Evolutionary conservation across 2,888 invertebrate species (phyloP).

Genomic region (Cylindroiulus punctatus): DNA sequence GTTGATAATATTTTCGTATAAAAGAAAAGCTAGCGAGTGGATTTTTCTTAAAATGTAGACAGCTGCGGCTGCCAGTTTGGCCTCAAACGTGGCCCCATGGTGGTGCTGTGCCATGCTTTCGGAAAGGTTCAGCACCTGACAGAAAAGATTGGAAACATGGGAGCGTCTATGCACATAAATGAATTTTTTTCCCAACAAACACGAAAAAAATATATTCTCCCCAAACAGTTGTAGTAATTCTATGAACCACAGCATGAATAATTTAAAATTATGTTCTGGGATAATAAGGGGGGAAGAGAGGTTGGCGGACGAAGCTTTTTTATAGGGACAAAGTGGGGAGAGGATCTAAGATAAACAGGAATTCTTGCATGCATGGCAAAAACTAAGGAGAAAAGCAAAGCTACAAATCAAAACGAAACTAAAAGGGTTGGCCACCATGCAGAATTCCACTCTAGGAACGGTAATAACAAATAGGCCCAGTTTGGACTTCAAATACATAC

Average conservation of each 20-base stretch:
- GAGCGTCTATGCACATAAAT: constrained; percentile 50
- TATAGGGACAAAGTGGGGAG: constrained; percentile 34
- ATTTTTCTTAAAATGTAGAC: constrained; percentile 46
- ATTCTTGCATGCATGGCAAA: constrained; percentile 21
- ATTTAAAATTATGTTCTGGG: constrained; percentile 36
- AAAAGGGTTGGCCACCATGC: constrained; percentile 37
- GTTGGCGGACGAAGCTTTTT: constrained; percentile 18
- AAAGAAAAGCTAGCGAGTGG: constrained; percentile 28
- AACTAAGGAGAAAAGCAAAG: constrained; percentile 29
- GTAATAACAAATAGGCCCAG: background rate
- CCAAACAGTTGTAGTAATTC: constrained; percentile 48
- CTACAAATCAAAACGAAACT: constrained; percentile 12
- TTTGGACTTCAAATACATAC: background rate
- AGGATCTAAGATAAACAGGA: constrained; percentile 30
- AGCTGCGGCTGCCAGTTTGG: constrained; percentile 52
- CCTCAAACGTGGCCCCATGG: constrained; percentile 46
- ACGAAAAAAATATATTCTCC: constrained; percentile 21
- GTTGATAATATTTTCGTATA: constrained; percentile 44
- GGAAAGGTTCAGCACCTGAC: constrained; percentile 12
- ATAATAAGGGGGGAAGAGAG: constrained; percentile 15
- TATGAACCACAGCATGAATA: constrained; percentile 42
- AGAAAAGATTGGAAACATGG: constrained; percentile 40
- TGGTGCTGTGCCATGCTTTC: constrained; percentile 8
- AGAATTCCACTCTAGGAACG: background rate
- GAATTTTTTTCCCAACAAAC: constrained; percentile 46